A percentile compares a stretch with the other conserved stretches of the same genome.
These are phyloP conservation scores for Brachyhypopomus gauderio DNA, from an alignment of 2,113 vertebrate genomes.

Conservation along the genomic window DNA sequence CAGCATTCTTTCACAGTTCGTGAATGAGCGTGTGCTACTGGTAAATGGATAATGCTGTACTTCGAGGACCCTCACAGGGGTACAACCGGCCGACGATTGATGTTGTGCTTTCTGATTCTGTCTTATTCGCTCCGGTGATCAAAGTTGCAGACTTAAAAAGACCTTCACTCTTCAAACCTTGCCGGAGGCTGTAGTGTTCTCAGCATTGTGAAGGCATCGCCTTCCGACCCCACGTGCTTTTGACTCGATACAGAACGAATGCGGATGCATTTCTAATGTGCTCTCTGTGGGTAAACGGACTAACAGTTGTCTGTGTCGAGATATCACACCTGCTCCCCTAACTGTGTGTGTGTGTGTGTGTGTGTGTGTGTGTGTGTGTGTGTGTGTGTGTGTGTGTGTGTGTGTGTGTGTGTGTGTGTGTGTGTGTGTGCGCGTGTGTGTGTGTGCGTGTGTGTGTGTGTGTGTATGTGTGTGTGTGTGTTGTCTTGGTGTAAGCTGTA, in stretches of 20 bases:
- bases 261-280: neutral
- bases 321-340: slow-evolving; percentile 26
- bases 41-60: slow-evolving; percentile 31
- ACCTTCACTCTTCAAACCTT: slow-evolving; percentile 29
- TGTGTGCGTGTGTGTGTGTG: neutral
- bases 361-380: slow-evolving; percentile 2
- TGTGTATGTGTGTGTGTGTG: neutral
- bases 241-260: slow-evolving; percentile 34
- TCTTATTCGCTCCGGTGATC: slow-evolving; percentile 32
- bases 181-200: slow-evolving; percentile 28
- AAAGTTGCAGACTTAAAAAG: slow-evolving; percentile 43
- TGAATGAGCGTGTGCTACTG: neutral
- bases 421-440: neutral
- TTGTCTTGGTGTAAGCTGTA: slow-evolving; percentile 16
- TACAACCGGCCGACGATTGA: slow-evolving; percentile 21
- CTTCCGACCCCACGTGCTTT: slow-evolving; percentile 33
- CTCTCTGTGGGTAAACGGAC: slow-evolving; percentile 10
- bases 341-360: neutral
- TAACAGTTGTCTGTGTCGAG: slow-evolving; percentile 23
- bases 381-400: neutral
- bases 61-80: slow-evolving; percentile 4
- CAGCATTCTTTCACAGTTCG: slow-evolving; percentile 6
- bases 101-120: slow-evolving; percentile 17
- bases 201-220: slow-evolving; percentile 26
- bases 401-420: neutral